Evolutionary conservation across 2,888 invertebrate species (phyloP).

Genomic region (Gastracanthus pulcherrimus): DNA sequence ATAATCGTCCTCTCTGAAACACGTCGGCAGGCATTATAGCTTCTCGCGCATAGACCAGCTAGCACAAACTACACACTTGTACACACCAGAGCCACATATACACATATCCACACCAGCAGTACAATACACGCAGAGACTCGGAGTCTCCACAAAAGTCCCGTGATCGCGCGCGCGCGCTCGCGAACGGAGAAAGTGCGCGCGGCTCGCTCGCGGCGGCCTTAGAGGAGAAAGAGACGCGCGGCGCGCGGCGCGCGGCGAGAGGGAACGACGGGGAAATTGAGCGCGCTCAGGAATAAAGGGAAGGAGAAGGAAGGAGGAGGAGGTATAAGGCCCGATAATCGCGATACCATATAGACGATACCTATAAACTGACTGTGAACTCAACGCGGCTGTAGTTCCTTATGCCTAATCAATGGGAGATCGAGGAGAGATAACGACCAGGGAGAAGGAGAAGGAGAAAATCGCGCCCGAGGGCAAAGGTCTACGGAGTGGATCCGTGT

Average conservation of each 20-base stretch:
- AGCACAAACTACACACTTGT: neutral
- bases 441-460: neutral
- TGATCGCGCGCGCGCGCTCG: slow-evolving; percentile 2
- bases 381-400: neutral
- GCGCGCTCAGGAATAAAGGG: neutral
- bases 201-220: slow-evolving; percentile 21
- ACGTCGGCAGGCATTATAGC: slow-evolving; percentile 9
- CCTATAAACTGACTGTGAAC: neutral
- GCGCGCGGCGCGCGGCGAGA: too few relatives aligned
- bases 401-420: slow-evolving; percentile 33
- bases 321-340: neutral
- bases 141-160: neutral
- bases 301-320: neutral
- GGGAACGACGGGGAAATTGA: slow-evolving; percentile 48
- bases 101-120: neutral
- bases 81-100: neutral
- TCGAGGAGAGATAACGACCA: too few relatives aligned
- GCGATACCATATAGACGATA: neutral
- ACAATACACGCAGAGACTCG: neutral
- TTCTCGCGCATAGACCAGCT: neutral
- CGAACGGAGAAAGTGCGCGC: slow-evolving; percentile 57
- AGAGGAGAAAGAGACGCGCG: too few relatives aligned
- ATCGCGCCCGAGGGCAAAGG: slow-evolving; percentile 22
- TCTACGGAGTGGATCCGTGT: too few relatives aligned
- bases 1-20: neutral